Evolutionary conservation across 2,797 vertebrate species (phyloP).

Genomic region (Anguilla marmorata): DNA sequence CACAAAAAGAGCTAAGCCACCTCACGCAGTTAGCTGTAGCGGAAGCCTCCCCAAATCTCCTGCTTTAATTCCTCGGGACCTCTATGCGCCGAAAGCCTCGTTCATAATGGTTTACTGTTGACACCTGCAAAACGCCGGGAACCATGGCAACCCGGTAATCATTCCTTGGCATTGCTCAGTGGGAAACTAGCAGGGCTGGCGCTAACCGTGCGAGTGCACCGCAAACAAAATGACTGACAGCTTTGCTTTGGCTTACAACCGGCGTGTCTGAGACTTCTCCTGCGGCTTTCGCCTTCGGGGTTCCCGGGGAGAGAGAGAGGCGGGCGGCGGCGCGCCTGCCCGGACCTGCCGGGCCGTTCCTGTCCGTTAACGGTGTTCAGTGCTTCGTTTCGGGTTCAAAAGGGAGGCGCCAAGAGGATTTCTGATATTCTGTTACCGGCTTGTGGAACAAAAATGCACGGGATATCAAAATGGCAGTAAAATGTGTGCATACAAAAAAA

Average conservation of each 20-base stretch:
- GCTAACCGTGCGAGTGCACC: not conserved
- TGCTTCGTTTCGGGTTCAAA: not conserved
- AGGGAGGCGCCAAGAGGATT: not conserved
- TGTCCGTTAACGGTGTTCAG: constrained; percentile 1
- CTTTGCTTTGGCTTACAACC: not conserved
- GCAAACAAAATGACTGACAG: not conserved
- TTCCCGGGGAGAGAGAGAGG: not conserved
- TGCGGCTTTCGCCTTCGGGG: not conserved
- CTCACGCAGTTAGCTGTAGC: not conserved
- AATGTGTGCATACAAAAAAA: not conserved
- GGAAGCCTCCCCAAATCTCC: not conserved
- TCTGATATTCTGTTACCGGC: not conserved
- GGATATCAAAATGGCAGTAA: not conserved
- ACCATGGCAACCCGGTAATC: not conserved
- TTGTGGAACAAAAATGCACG: not conserved
- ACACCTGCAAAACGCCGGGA: not conserved
- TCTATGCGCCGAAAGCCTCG: not conserved
- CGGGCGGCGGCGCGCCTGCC: not conserved
- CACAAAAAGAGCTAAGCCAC: not conserved
- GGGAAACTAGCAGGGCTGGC: not conserved
- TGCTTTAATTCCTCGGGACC: not conserved
- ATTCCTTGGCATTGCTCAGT: not conserved
- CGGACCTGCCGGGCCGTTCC: not conserved
- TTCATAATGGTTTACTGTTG: constrained; percentile 10
- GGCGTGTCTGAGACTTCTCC: not conserved